phyloP scores from a whole-genome alignment of 1,140 invertebrate genomes.

The Pseudomyrmex pallidus region DNA sequence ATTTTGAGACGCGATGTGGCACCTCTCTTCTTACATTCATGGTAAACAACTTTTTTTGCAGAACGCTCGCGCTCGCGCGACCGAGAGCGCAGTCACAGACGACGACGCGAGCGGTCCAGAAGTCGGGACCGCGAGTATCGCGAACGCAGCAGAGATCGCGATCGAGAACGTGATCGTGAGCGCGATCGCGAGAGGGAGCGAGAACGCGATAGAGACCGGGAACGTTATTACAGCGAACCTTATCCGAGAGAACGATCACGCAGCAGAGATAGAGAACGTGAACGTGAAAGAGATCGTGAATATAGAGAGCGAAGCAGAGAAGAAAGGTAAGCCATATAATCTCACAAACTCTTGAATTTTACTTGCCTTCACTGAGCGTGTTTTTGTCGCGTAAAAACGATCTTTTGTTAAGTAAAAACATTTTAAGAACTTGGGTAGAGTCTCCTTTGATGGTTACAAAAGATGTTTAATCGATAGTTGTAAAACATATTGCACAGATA shows the following conservation, averaged over 20 bases:
- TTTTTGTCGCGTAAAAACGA: not conserved
- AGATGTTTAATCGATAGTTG: not conserved
- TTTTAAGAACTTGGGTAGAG: not conserved
- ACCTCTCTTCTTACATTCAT: not conserved
- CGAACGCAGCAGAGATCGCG: slow-evolving; percentile 90
- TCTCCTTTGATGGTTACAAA: not conserved
- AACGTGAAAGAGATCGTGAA: slow-evolving; percentile 89
- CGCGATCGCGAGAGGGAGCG: slow-evolving; percentile 88
- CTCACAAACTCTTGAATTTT: slow-evolving; percentile 60
- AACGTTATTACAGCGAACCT: slow-evolving; percentile 83
- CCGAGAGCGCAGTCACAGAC: slow-evolving; percentile 89
- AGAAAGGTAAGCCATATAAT: slow-evolving; percentile 88
- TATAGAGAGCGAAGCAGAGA: slow-evolving; percentile 89
- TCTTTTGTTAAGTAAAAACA: not conserved
- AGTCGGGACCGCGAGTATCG: slow-evolving; percentile 91
- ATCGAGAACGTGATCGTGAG: slow-evolving; percentile 87
- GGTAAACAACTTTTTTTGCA: slow-evolving; percentile 74
- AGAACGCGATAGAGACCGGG: slow-evolving; percentile 86
- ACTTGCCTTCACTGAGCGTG: slow-evolving; percentile 3
- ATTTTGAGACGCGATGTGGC: too few species aligned
- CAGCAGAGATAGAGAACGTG: slow-evolving; percentile 89
- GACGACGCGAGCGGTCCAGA: slow-evolving; percentile 91
- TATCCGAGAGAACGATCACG: slow-evolving; percentile 87
- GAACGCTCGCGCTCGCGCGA: slow-evolving; percentile 92
- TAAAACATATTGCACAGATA: too few species aligned